Base-by-base conservation (phyloP, 2,113 vertebrate species). In the Ageneiosus marmoratus region DNA sequence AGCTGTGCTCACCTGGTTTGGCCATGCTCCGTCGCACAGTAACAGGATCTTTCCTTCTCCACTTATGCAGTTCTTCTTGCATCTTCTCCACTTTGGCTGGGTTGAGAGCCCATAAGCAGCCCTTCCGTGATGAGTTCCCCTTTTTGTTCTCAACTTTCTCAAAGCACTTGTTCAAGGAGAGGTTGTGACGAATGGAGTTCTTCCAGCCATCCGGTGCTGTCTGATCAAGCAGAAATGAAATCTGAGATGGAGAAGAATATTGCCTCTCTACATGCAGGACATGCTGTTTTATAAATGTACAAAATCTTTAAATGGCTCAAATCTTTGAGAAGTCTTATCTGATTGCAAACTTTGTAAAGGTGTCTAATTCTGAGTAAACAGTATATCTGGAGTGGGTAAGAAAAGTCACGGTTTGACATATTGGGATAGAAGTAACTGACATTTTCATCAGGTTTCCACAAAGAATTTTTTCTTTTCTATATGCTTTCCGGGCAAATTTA, bases 141-240 rank as follows among this genome's bases (percentile, higher is more conserved):
- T 94, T 96, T 87, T 97, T 98, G 90, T 96, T 98, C 89, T 99
- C 98, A 5, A 99, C 96, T 86, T 99, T 99, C 91, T 98, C 96
- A n/a, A 99, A 99, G 90, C 98, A 99, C 86, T 99, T 99, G 93
- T 99, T 99, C 88, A 99, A 89, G 24, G 98, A 99, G 1, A 99
- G 94, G 81, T 99, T 99, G 94, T 99, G 98, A 58, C 98, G 96
- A 55, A 99, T 97, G 0, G 98, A 99, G 92, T 99, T 99, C 93
- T 99, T 99, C 98, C 98, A 99, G 32, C 98, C 98, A 24, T 99
- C 97, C 0, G 98, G 98, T 6, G 98, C 98, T 6, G 97, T 99
- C 98, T 99, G 89, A 88, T 89, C 0, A 79, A 58, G 6, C 20
- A 83, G 24, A 22, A 78, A 24, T 83, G 5, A 70, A 8, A 37